Evolutionary conservation across 2,113 vertebrate genomes (phyloP), one percentile per base, ranked within the genome.

Genomic region (Chlorodrepanis virens): DNA sequence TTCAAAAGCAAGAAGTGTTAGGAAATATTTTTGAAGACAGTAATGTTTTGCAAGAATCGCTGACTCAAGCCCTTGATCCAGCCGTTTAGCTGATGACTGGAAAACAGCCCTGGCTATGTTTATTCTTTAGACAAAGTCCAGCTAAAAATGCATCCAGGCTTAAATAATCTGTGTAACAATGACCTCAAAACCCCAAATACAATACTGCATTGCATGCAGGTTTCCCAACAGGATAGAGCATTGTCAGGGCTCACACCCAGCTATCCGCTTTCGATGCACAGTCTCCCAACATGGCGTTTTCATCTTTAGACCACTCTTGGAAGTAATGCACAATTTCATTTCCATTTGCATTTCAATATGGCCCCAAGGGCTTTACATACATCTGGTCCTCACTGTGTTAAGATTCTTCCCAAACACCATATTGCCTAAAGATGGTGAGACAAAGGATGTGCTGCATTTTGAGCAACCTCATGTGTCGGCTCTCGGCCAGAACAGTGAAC

Each of bases 121-220:
- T 97, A 97, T 97, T 95, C 94, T 96, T 96, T 94, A 96, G 97
- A 96, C 92, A 97, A 97, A 96, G 96, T 97, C 97, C 97, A 97
- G 96, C 89, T 97, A 94, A 96, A 97, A 97, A 96, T 84, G 94
- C 93, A 96, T 94, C 69, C 91, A 91, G 93, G 94, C 97, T 97
- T 96, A 86, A 96, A 96, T 89, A 97, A 97, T 96, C 93, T 87
- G 84, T 70, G 94, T 87, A 97, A 97, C 95, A 93, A 95, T 94
- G 96, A 96, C 95, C 95, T 97, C 89, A 79, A 90, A 97, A 95
- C 67, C 96, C 93, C 90, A 87, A 92, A 95, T 28, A 91, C 91
- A 94, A 72, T 67, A 94, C 37, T 93, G 72, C 90, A 93, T 28
- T 52, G 81, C 83, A 89, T 61, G 86, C 86, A 89, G 92, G 61